A percentile compares a stretch with the other conserved stretches of the same genome.
Conservation (phyloP, 2,113 vertebrate genomes). For the Ameiurus melas region DNA sequence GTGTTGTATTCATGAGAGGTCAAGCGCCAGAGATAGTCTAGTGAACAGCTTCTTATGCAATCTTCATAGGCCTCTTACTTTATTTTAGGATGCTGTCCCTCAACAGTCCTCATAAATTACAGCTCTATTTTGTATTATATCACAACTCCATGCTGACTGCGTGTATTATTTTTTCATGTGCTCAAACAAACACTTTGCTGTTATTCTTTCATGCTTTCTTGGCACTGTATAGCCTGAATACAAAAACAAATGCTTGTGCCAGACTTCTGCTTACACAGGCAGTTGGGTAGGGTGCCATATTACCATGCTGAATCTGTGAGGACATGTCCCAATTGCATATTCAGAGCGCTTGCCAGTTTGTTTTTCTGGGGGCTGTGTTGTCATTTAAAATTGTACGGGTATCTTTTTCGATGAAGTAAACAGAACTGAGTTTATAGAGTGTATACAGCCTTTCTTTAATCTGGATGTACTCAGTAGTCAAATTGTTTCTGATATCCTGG, state of each 20-base stretch:
- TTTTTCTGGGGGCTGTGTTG: neutral
- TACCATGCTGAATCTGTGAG: constrained; percentile 10
- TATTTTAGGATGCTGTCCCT: neutral
- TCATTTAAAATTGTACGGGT: neutral
- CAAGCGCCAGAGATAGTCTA: neutral
- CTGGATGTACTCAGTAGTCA: neutral
- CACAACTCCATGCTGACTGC: neutral
- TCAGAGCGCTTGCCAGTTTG: constrained; percentile 4
- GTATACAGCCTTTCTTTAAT: constrained; percentile 4
- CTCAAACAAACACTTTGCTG: constrained; percentile 12
- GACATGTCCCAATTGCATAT: constrained; percentile 3
- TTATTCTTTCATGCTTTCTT: constrained; percentile 6
- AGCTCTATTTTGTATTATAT: neutral
- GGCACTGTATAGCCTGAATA: neutral
- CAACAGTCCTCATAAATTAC: neutral
- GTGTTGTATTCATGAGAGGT: neutral
- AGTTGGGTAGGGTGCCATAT: constrained; percentile 10
- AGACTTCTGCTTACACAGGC: constrained; percentile 8
- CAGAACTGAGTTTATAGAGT: neutral
- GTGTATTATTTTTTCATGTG: neutral
- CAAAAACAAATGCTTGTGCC: neutral
- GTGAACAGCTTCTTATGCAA: neutral
- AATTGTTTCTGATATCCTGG: neutral
- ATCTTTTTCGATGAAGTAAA: neutral
- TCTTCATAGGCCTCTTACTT: neutral